phyloP scores from a whole-genome alignment of 2,888 invertebrate species.

The Drosophila setosimentum region DNA sequence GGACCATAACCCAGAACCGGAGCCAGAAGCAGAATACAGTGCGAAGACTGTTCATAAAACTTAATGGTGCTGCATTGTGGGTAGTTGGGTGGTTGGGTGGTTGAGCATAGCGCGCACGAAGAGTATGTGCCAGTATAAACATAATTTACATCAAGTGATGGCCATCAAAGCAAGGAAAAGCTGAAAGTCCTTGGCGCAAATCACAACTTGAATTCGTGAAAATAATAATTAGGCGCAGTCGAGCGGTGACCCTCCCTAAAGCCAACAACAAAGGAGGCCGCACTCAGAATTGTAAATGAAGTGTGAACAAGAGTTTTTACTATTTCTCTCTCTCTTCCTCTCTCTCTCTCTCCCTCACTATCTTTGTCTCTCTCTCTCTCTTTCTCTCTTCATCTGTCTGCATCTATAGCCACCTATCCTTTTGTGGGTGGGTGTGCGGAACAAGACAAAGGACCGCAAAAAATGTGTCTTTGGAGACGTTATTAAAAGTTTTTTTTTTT shows the following conservation, averaged over 20 bases:
- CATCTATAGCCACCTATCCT: neutral
- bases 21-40: conserved; percentile 9
- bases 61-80: conserved; percentile 58
- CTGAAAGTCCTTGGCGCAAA: conserved; percentile 52
- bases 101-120: conserved; percentile 3
- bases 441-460: conserved; percentile 50
- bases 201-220: conserved; percentile 66
- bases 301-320: conserved; percentile 73
- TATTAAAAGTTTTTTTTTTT: conserved; percentile 75
- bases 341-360: neutral
- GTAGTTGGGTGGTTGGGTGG: neutral
- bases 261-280: conserved; percentile 54
- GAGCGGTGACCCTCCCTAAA: conserved; percentile 7
- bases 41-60: conserved; percentile 53
- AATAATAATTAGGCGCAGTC: conserved; percentile 75
- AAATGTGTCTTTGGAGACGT: conserved; percentile 74
- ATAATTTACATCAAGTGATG: conserved; percentile 67
- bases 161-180: conserved; percentile 46
- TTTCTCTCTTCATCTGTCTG: neutral
- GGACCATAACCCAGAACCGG: conserved; percentile 25
- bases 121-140: conserved; percentile 71
- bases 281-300: conserved; percentile 78
- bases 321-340: neutral
- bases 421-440: conserved; percentile 16
- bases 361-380: neutral